phyloP scores from a whole-genome alignment of 2,888 invertebrate genomes.

The Chelonus formosanus region DNA sequence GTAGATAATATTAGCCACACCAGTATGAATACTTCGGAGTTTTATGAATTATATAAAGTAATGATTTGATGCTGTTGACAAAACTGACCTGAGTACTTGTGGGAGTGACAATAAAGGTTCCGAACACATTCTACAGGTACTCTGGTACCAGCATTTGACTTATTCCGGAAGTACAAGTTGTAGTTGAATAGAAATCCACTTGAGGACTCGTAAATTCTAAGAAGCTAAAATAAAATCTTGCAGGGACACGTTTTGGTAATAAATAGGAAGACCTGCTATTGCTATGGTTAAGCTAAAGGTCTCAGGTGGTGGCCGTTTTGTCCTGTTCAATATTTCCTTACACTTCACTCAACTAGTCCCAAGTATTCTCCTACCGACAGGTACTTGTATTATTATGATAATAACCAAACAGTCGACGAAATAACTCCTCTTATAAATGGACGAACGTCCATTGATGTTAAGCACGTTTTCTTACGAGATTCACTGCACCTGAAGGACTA shows the following conservation, averaged over 20 bases:
- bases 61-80: too few relatives aligned
- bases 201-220: constrained; percentile 47
- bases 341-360: constrained; percentile 7
- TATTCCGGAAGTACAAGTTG: constrained; percentile 13
- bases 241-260: constrained; percentile 64
- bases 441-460: constrained; percentile 53
- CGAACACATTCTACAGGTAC: too few relatives aligned
- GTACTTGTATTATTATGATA: constrained; percentile 61
- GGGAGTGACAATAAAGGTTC: too few relatives aligned
- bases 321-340: constrained; percentile 1
- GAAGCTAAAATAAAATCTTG: constrained; percentile 57
- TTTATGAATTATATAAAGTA: too few relatives aligned
- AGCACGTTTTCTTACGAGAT: constrained; percentile 54
- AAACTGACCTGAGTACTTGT: too few relatives aligned
- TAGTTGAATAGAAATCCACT: constrained; percentile 19
- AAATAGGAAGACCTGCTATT: constrained; percentile 40
- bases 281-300: constrained; percentile 3
- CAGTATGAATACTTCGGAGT: too few relatives aligned
- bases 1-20: too few relatives aligned
- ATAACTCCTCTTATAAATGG: constrained; percentile 53
- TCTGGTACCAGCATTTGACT: too few relatives aligned
- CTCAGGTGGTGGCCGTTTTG: constrained; percentile 30
- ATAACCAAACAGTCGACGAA: constrained; percentile 51
- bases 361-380: constrained; percentile 42
- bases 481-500: constrained; percentile 15